phyloP scores from a whole-genome alignment of 2,113 vertebrate species.

The Oreotrochilus melanogaster region DNA sequence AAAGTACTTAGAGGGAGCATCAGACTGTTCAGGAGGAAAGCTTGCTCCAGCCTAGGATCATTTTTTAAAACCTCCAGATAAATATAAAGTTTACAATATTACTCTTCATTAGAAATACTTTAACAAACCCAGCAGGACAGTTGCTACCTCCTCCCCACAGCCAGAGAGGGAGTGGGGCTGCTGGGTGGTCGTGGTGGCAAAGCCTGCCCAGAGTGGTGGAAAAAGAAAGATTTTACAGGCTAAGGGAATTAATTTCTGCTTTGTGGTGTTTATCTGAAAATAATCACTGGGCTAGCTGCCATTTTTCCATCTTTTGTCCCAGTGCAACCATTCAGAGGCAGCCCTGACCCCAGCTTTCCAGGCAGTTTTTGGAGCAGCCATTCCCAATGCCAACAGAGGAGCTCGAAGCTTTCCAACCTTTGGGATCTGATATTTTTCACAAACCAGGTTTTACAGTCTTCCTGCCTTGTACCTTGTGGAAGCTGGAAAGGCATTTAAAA shows the following conservation, averaged over 20 bases:
- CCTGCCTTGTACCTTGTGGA: fast-evolving
- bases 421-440: neutral
- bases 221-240: neutral
- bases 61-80: neutral
- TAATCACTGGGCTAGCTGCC: neutral
- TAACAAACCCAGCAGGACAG: neutral
- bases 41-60: fast-evolving
- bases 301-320: slow-evolving; percentile 23
- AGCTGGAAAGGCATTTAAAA: neutral
- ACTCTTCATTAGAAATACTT: neutral
- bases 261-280: neutral
- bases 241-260: neutral
- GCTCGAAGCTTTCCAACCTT: neutral
- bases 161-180: neutral
- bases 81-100: neutral
- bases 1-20: neutral
- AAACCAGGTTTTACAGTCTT: neutral
- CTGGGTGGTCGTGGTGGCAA: neutral
- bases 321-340: neutral
- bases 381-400: neutral
- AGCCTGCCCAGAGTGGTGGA: neutral
- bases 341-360: neutral
- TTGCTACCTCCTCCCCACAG: neutral
- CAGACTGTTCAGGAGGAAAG: neutral
- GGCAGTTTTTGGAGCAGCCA: neutral